Evolutionary conservation across 2,888 invertebrate species (phyloP), one percentile per base, ranked within the genome.

Genomic region (Tortrix viridana): DNA sequence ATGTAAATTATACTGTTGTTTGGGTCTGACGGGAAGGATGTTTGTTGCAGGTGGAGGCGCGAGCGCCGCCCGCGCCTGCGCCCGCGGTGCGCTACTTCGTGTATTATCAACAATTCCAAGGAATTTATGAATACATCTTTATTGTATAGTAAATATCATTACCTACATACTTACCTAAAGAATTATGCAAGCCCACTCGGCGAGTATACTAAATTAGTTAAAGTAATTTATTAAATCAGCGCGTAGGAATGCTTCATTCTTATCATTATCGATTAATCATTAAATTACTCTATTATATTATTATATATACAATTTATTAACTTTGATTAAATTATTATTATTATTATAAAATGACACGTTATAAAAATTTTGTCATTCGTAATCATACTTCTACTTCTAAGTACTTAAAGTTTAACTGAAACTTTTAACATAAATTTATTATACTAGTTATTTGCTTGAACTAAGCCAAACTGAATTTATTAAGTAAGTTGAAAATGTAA

Each of bases 121-220:
- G 90, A 89, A 88, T 89, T 88, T 87, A 63, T 63, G 46, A 86
- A 84, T 77, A 86, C 81, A 85, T 81, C 75, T 85, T 85, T 81
- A 86, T 80, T 87, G 84, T 88, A 86, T 87, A 90, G 88, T 81
- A 79, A 88, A 89, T 90, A 92, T 90, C 89, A 90, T 85, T 85
- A 89, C 80, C 79, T 83, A 86, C 82, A 82, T 85, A 86, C 83
- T 85, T 80, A 86, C 77, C 73, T 84, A 85, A 86, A 83, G 74
- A 82, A 79, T 81, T 83, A 83, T 85, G 84, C 87, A 81, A 86
- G 88, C 87, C 88, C 81, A 77, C 80, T 84, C 80, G 92, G 89
- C 89, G 85, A 93, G 94, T 93, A 92, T 93, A 94, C 93, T 93
- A 94, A 85, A 93, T 93, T 94, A 94, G 93, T 93, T 94, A 93